A percentile compares a stretch with the other conserved stretches of the same genome.
Evolutionary conservation across 1,140 invertebrate genomes (phyloP).

Genomic region (Dinothrombium tinctorium): DNA sequence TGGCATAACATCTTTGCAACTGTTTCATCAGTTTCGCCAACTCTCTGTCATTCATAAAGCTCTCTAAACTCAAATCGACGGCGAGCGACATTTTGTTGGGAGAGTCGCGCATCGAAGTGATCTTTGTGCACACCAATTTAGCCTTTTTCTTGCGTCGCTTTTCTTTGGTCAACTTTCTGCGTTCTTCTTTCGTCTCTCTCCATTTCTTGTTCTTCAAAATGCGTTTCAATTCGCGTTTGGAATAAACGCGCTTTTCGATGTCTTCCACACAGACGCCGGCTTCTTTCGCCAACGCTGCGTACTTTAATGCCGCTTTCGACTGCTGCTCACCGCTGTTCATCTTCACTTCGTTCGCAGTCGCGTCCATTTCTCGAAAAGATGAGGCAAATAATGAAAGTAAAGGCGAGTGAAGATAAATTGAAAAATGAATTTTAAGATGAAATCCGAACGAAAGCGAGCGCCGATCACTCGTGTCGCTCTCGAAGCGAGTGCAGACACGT

Average conservation of each 20-base stretch:
- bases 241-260: background rate
- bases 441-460: too few relatives aligned
- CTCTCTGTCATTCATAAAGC: constrained; percentile 25
- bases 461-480: too few relatives aligned
- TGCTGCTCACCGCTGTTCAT: too few relatives aligned
- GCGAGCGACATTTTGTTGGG: constrained; percentile 9
- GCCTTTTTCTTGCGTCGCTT: background rate
- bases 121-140: background rate
- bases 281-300: background rate
- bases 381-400: too few relatives aligned
- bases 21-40: constrained; percentile 76
- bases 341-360: too few relatives aligned
- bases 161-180: background rate
- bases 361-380: too few relatives aligned
- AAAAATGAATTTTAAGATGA: too few relatives aligned
- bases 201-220: constrained; percentile 1
- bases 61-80: constrained; percentile 10
- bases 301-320: background rate
- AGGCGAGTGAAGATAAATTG: too few relatives aligned
- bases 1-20: constrained; percentile 68
- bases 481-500: too few relatives aligned
- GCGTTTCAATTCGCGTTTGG: background rate
- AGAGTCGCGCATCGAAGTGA: constrained; percentile 4
- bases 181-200: background rate
- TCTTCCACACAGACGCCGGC: background rate